Conservation (phyloP, 1,140 invertebrate genomes). For the Daktulosphaira vitifoliae region DNA sequence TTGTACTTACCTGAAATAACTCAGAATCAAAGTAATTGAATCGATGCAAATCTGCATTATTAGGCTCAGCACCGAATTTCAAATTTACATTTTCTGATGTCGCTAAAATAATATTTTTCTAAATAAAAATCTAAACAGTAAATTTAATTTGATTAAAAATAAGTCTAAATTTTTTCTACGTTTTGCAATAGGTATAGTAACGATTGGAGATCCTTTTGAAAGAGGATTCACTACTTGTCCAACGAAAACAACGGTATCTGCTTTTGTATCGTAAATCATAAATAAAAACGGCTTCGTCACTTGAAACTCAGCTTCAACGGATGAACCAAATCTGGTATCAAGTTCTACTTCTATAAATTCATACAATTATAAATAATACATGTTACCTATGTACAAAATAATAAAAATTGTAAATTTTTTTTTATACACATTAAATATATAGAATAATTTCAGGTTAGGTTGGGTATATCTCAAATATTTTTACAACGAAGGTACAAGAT, state of each 20-base stretch:
- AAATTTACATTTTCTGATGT: neutral
- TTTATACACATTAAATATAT: too few relatives aligned
- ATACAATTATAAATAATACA: conserved; percentile 4
- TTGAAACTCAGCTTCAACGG: conserved; percentile 49
- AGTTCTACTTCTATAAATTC: conserved; percentile 53
- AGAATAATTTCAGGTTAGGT: too few relatives aligned
- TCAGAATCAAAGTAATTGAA: conserved; percentile 28
- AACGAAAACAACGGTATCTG: conserved; percentile 59
- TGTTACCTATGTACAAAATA: neutral
- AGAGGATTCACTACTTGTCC: conserved; percentile 59
- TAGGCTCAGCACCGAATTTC: neutral
- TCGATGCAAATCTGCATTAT: neutral
- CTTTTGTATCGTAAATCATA: conserved; percentile 65
- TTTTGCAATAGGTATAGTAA: neutral
- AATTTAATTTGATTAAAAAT: too few relatives aligned
- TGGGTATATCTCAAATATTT: too few relatives aligned
- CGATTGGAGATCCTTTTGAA: conserved; percentile 28
- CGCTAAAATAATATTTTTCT: neutral
- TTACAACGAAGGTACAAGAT: too few relatives aligned
- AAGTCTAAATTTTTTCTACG: too few relatives aligned
- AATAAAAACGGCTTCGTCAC: conserved; percentile 69
- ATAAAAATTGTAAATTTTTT: neutral
- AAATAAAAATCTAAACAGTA: neutral
- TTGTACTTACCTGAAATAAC: conserved; percentile 9
- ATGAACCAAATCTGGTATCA: conserved; percentile 59